Evolutionary conservation across 2,888 invertebrate genomes (phyloP), one percentile per base, ranked within the genome.

Genomic region (Gerosis bhagava): DNA sequence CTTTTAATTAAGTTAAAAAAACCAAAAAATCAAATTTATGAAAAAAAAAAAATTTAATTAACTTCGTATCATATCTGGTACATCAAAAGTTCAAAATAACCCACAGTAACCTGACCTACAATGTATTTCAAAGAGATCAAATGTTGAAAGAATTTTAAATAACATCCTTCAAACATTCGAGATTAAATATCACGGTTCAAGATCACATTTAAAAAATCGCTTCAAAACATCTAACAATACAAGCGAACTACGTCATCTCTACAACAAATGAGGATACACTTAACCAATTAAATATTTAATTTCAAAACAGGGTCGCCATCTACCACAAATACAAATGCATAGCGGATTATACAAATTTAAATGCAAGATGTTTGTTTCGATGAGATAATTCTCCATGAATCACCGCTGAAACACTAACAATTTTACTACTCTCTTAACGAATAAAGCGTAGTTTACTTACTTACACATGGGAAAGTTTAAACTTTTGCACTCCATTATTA

Each of bases 401-500:
- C n/a, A n/a, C n/a, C 66, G 63, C 71, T 67, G 67, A 48, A 42
- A 28, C 25, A 66, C 77, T 79, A 83, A 78, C 76, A 76, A 79
- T 78, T 77, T 74, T 62, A 62, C 78, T 81, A 82, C 70, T 53
- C 63, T 65, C 71, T 76, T 77, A 79, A 32, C 17, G 16, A 42
- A 74, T 67, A 69, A 81, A 83, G 79, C 78, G 67, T 81, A n/a
- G n/a, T n/a, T n/a, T n/a, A n/a, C n/a, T n/a, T n/a, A 77, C 76
- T 75, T 78, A 77, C 64, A 67, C n/a, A 64, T 67, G 62, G 64
- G 69, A 70, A 65, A 66, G 62, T 70, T 70, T 69, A 70, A 70
- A 55, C 60, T 74, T 78, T 74, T 77, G 77, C 78, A 81, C 67
- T 70, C 69, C 70, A 72, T 71, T 67, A 70, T 77, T n/a, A n/a